phyloP scores from a whole-genome alignment of 1,140 invertebrate species.

The Caenorhabditis brenneri region DNA sequence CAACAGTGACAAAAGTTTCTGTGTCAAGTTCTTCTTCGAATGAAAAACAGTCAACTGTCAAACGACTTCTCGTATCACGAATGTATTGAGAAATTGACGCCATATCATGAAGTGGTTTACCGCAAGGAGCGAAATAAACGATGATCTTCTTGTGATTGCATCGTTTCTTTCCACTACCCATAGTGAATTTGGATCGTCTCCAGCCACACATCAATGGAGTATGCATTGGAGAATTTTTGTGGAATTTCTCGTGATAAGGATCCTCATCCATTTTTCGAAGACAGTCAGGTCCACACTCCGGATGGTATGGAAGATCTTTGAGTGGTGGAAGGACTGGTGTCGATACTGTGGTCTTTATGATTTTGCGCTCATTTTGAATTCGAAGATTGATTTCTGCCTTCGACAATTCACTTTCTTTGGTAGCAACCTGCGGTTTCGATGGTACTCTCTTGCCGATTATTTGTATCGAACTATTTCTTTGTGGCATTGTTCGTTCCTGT shows the following conservation, averaged over 20 bases:
- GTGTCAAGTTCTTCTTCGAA: background rate
- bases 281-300: background rate
- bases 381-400: background rate
- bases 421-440: background rate
- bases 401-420: background rate
- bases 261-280: background rate
- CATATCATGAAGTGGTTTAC: constrained; percentile 14
- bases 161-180: background rate
- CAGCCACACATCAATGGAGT: constrained; percentile 32
- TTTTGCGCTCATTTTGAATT: background rate
- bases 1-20: background rate
- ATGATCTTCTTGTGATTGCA: background rate
- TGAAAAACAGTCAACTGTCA: constrained; percentile 44
- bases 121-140: constrained; percentile 34
- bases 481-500: background rate
- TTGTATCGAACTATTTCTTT: background rate
- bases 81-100: background rate
- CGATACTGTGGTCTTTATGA: background rate
- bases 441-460: background rate
- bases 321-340: background rate
- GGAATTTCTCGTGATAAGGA: constrained; percentile 6
- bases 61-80: background rate
- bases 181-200: background rate
- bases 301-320: background rate
- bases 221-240: constrained; percentile 2